Conservation (phyloP, 2,113 vertebrate species). For the Calyptomena viridis region DNA sequence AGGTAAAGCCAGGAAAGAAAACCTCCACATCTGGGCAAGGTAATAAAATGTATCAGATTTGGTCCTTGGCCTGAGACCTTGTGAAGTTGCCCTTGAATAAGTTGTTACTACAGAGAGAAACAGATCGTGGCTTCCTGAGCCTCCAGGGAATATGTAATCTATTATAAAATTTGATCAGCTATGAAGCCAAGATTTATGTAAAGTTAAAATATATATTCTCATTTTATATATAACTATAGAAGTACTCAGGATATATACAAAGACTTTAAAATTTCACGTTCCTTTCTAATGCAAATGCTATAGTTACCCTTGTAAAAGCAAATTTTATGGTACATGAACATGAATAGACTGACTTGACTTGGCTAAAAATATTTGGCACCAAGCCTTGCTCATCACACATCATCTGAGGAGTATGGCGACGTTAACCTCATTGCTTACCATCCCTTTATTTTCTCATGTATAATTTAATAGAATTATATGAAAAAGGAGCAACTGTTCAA, state of each 20-base stretch:
- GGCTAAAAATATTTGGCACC: background rate
- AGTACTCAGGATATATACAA: background rate
- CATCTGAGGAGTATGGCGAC: background rate
- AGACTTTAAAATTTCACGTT: background rate
- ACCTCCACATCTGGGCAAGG: accelerated
- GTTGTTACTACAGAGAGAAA: background rate
- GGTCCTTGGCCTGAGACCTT: background rate
- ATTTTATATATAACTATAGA: background rate
- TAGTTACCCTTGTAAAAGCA: background rate
- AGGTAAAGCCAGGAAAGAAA: background rate
- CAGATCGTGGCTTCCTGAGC: background rate
- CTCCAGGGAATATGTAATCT: background rate
- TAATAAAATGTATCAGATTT: background rate
- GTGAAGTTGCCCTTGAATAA: background rate
- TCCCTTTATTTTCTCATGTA: background rate
- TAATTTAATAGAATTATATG: background rate
- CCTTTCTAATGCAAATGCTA: constrained; percentile 17
- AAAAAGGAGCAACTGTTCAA: background rate
- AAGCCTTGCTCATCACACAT: background rate
- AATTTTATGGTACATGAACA: constrained; percentile 9
- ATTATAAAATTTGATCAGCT: background rate
- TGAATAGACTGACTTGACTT: constrained; percentile 3
- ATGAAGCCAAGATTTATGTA: background rate
- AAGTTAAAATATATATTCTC: background rate
- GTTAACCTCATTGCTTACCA: background rate